Conservation (phyloP, 2,797 vertebrate genomes). For the Buceros bicornis region DNA sequence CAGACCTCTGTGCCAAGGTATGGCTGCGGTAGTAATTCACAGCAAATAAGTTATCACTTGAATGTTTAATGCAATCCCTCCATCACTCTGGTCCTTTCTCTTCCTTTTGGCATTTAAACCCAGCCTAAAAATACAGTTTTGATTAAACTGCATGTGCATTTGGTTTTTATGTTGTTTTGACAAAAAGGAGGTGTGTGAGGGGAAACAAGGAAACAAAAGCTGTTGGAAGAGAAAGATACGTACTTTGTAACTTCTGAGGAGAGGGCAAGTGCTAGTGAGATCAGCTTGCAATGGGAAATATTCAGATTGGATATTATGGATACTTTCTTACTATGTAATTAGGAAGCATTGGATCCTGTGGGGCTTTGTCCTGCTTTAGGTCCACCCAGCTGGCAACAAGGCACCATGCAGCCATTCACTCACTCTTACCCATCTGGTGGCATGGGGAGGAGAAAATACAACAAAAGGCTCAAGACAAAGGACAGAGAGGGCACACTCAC, state of each 20-base stretch:
- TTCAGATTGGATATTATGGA: background rate
- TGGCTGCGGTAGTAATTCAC: background rate
- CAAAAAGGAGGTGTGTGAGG: background rate
- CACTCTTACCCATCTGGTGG: no score
- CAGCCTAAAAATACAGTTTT: background rate
- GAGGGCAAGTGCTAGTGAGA: background rate
- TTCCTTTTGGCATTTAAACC: background rate
- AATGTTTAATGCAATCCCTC: background rate
- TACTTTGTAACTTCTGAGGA: background rate
- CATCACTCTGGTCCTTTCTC: background rate
- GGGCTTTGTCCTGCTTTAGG: background rate
- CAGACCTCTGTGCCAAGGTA: background rate
- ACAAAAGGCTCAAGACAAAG: no score
- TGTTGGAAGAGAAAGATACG: background rate
- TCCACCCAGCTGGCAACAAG: no score
- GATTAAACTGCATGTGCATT: background rate
- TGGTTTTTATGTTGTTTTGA: background rate
- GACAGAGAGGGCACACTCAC: no score
- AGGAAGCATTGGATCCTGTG: background rate
- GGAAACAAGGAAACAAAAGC: background rate
- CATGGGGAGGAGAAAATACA: no score
- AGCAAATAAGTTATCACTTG: background rate
- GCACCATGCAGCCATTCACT: no score
- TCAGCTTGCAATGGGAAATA: background rate
- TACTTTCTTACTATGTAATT: background rate